Evolutionary conservation across 2,888 invertebrate genomes (phyloP), one percentile per base, ranked within the genome.

Genomic region (Rotaria macrura): DNA sequence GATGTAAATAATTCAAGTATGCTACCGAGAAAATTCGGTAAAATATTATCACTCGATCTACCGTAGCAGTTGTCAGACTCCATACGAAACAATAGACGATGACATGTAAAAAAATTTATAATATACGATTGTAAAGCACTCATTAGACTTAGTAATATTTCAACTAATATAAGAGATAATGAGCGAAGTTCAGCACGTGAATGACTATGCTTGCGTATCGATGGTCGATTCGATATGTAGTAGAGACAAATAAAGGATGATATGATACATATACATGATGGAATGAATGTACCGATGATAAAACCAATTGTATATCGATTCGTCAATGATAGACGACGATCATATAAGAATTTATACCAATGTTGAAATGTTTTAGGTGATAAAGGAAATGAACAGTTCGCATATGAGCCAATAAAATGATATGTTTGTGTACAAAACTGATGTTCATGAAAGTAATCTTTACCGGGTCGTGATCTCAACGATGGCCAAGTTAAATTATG

Each of bases 391-490:
- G 74, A 40, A 79, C 74, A 79, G 43, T 79, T 79, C 1, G 25
- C 38, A 40, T 79, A 79, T 40, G 25, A 79, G 25, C 25, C 43
- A 25, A 79, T 43, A 43, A 79, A 79, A 43, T 79, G 74, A 79
- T 20, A 79, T 43, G 74, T 25, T 79, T 79, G 74, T 29, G 79
- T 79, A 79, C 79, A 79, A 43, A 79, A 79, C 43, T 79, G 79
- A 79, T 79, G 79, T 79, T 79, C 79, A 43, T 43, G 40, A 79
- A 79, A 79, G 43, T 79, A 79, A 79, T 79, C 79, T 43, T 79
- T 10, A 5, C n/a, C 43, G 14, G 43, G 43, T 5, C 25, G 40
- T 43, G 40, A 43, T 43, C n/a, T n/a, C 7, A 43, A 43, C n/a
- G 14, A 12, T 14, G 43, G 40, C 43, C n/a, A 43, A 43, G 79